These are phyloP conservation scores for Megamerina dolium DNA, from an alignment of 2,888 invertebrate species.

Conservation along the genomic window DNA sequence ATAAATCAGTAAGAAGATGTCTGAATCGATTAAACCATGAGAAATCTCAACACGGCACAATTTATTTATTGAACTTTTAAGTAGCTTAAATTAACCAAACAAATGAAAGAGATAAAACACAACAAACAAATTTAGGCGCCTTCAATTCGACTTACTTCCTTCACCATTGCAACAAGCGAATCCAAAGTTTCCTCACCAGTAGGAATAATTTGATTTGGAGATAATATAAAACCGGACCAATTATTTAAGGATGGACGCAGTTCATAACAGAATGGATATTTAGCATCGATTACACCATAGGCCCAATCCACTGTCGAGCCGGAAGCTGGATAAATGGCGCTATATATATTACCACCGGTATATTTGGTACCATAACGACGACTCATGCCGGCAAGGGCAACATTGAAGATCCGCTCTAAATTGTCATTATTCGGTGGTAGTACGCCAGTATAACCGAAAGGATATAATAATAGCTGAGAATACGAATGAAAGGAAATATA, in stretches of 20 bases:
- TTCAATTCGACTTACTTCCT: too few relatives aligned
- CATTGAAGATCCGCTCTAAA: conserved; percentile 46
- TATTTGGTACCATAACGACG: conserved; percentile 58
- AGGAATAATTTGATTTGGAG: conserved; percentile 58
- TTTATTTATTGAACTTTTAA: too few relatives aligned
- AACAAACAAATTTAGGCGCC: too few relatives aligned
- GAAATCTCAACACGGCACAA: too few relatives aligned
- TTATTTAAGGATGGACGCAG: conserved; percentile 45
- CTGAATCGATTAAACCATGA: too few relatives aligned
- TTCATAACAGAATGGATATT: conserved; percentile 52
- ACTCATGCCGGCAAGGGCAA: conserved; percentile 44
- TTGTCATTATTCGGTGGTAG: conserved; percentile 54
- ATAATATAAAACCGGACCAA: conserved; percentile 60
- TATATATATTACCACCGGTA: conserved; percentile 56
- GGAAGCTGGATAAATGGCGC: conserved; percentile 55
- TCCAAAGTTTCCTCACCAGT: conserved; percentile 62
- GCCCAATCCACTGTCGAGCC: conserved; percentile 73
- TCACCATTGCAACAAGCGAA: conserved; percentile 49
- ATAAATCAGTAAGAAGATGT: too few relatives aligned
- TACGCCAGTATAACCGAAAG: conserved; percentile 61
- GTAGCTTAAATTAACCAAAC: too few relatives aligned
- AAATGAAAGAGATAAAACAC: too few relatives aligned
- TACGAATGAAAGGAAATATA: conserved; percentile 74
- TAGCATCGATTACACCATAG: conserved; percentile 55
- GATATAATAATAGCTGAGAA: conserved; percentile 64